Evolutionary conservation across 1,140 invertebrate genomes (phyloP), one percentile per base, ranked within the genome.

Genomic region (Hormaphis cornu): DNA sequence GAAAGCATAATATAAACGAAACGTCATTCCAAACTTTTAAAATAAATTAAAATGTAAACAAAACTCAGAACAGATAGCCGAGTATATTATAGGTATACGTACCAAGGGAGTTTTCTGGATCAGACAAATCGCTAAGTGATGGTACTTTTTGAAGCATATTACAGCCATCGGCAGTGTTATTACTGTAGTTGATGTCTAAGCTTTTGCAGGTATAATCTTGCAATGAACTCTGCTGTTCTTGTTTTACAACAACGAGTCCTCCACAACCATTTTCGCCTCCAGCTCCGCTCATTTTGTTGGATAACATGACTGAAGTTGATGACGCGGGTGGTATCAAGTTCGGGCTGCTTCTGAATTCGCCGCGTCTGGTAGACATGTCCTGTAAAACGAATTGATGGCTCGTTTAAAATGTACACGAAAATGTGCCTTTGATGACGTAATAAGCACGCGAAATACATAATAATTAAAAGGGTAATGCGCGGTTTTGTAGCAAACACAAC

Each of bases 51-150:
- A n/a, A n/a, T n/a, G n/a, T n/a, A n/a, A n/a, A n/a, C n/a, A n/a
- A n/a, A n/a, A n/a, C n/a, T n/a, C n/a, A n/a, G n/a, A n/a, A n/a
- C n/a, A n/a, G n/a, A n/a, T n/a, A n/a, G n/a, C n/a, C n/a, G n/a
- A n/a, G n/a, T n/a, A n/a, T n/a, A 18, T 42, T 42, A 42, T 42
- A 56, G 52, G 26, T 18, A 37, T 28, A 88, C 88, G 89, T 80
- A 91, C 89, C 89, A 71, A 90, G 77, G 10, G 89, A 90, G 37
- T 85, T 87, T 80, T 91, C 89, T 20, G 85, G 86, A 78, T 90
- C 89, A 3, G 88, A 90, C 9, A 91, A 81, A 78, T 91, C 89
- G 48, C 87, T 89, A 33, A 91, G 83, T 1, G 89, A 90, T 7
- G 89, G 89, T 69, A 91, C 89, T 77, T 90, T 91, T 77, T 89